Conservation (phyloP, 2,113 vertebrate genomes). For the Formicarius rufipectus region DNA sequence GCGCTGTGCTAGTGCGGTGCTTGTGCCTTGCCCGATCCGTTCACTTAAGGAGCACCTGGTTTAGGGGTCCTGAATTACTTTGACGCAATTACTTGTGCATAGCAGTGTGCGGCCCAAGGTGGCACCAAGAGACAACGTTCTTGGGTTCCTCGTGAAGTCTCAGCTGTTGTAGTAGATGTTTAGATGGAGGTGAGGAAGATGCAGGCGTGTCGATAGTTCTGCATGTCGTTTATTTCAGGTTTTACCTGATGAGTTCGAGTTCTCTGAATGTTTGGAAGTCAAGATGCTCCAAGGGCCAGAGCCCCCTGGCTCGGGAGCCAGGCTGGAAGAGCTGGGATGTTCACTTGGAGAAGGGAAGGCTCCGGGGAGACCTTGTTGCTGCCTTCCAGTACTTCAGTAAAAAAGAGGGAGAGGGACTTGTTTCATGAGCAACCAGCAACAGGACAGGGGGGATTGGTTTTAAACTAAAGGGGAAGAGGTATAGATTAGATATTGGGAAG, state of each 20-base stretch:
- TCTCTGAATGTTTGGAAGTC: background rate
- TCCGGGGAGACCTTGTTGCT: background rate
- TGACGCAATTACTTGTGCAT: background rate
- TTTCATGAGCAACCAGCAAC: background rate
- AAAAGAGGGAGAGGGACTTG: background rate
- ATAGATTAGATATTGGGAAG: background rate
- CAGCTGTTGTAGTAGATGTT: background rate
- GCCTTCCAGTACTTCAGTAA: background rate
- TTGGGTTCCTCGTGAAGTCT: background rate
- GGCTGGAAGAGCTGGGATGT: background rate
- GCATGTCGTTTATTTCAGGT: background rate
- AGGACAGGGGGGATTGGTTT: background rate
- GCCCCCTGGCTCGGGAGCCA: background rate
- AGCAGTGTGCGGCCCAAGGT: accelerated
- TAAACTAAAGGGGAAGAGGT: background rate
- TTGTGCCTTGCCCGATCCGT: accelerated
- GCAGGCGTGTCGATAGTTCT: background rate
- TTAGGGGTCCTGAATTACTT: background rate
- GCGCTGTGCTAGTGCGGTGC: too few species aligned
- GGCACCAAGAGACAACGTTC: accelerated
- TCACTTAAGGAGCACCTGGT: background rate
- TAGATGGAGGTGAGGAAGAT: background rate
- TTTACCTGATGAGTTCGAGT: background rate
- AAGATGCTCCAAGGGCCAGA: background rate
- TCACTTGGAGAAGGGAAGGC: background rate